These are phyloP conservation scores for Endotricha flammealis DNA, from an alignment of 2,888 invertebrate genomes.

Conservation along the genomic window DNA sequence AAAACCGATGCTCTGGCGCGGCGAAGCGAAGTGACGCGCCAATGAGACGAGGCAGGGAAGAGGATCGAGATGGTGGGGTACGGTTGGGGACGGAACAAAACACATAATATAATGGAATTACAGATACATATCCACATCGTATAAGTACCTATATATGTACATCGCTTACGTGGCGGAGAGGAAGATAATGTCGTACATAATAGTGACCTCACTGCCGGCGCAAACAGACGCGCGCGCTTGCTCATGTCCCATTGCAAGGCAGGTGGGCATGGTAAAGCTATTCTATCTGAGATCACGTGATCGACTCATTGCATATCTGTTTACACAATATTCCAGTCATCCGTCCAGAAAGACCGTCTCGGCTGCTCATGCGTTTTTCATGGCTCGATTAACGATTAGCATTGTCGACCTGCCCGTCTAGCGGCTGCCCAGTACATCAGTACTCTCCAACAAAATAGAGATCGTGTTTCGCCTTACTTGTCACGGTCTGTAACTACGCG, in stretches of 20 bases:
- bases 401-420: constrained; percentile 14
- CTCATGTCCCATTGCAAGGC: constrained; percentile 47
- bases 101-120: constrained; percentile 59
- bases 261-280: constrained; percentile 49
- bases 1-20: constrained; percentile 59
- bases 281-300: constrained; percentile 53
- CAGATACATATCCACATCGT: no score
- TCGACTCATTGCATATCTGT: constrained; percentile 32
- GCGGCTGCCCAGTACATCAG: neutral
- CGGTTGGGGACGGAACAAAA: constrained; percentile 70
- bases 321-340: constrained; percentile 26
- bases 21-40: constrained; percentile 64
- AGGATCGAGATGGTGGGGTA: constrained; percentile 45
- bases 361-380: constrained; percentile 16
- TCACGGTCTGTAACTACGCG: constrained; percentile 10
- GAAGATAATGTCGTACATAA: constrained; percentile 48
- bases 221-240: constrained; percentile 34
- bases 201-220: constrained; percentile 38
- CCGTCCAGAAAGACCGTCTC: constrained; percentile 16
- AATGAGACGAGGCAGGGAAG: constrained; percentile 56
- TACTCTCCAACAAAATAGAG: constrained; percentile 9
- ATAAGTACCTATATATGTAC: constrained; percentile 67
- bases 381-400: constrained; percentile 14
- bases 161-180: constrained; percentile 60
- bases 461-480: constrained; percentile 13